Evolutionary conservation across 2,888 invertebrate genomes (phyloP), one percentile per base, ranked within the genome.

Genomic region (Stenodema calcarata): DNA sequence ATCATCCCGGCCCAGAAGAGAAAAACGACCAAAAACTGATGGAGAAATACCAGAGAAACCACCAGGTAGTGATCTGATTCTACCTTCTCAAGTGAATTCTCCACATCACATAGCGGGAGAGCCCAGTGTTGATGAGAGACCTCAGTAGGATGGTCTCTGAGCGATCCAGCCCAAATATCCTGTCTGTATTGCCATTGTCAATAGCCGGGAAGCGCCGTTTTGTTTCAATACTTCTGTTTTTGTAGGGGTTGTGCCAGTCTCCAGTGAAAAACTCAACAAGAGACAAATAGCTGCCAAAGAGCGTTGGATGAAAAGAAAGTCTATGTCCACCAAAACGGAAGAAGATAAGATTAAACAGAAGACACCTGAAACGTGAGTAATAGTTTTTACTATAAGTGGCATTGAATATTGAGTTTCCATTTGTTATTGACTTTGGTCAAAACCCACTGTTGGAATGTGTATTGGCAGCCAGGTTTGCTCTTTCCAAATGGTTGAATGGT

Each of bases 231-330:
- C 3, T 54, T 54, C 18, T 18, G 16, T 54, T n/a, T n/a, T n/a
- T 35, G 35, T 35, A 35, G 35, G 2, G 35, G 4, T 7, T 4
- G 35, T 12, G 16, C 42, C 78, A 11, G 47, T 16, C 3, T 44
- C 47, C 11, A 44, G 27, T 44, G 78, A 80, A 12, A 44, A 54
- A 27, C 62, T 86, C 18, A 87, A 76, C n/a, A 87, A 82, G 85
- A 81, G 87, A 44, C 82, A 83, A 30, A 23, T 85, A 42, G 88
- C 88, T 50, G 88, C 87, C 16, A 87, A 84, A 44, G 86, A 87
- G 81, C 76, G 88, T 7, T 88, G 87, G 88, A 87, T 79, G 4
- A 62, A 70, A n/a, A 42, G 82, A 30, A 82, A 69, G 70, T 62
- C 62, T 18, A 12, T 9, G 4, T 16, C 69, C 41, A 35, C n/a